Evolutionary conservation across 2,113 vertebrate species (phyloP).

Genomic region (Tragelaphus imberbis): DNA sequence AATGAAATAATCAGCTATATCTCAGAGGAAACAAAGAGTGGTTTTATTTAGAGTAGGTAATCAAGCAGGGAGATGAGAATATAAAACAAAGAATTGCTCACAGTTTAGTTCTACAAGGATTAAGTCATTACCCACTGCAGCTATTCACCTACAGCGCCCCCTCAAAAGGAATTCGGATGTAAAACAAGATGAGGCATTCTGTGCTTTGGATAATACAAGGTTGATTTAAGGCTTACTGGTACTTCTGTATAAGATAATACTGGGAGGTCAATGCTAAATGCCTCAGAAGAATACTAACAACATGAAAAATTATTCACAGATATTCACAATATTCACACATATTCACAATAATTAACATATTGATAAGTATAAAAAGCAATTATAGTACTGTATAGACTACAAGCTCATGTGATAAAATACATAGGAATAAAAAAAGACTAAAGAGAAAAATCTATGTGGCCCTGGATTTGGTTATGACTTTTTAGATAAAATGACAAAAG

Average conservation of each 20-base stretch:
- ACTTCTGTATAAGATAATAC: neutral
- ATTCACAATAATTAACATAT: neutral
- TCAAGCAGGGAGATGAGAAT: neutral
- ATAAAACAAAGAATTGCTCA: neutral
- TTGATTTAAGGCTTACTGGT: neutral
- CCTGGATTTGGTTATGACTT: neutral
- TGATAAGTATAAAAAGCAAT: neutral
- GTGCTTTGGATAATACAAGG: neutral
- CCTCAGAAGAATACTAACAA: neutral
- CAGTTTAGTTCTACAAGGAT: neutral
- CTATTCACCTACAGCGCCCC: neutral
- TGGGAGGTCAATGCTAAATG: neutral
- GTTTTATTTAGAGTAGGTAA: conserved; percentile 6
- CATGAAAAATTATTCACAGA: neutral
- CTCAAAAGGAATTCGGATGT: neutral
- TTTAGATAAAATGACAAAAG: neutral
- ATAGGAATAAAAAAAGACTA: neutral
- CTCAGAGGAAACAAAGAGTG: neutral
- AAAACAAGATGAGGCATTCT: neutral
- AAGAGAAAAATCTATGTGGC: neutral
- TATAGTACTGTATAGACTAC: neutral
- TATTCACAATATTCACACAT: too few relatives aligned
- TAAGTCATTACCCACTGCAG: neutral
- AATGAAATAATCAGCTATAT: neutral
- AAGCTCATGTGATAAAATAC: neutral